Base-by-base conservation (phyloP, 2,888 invertebrate genomes). In the Tipula vernalis region DNA sequence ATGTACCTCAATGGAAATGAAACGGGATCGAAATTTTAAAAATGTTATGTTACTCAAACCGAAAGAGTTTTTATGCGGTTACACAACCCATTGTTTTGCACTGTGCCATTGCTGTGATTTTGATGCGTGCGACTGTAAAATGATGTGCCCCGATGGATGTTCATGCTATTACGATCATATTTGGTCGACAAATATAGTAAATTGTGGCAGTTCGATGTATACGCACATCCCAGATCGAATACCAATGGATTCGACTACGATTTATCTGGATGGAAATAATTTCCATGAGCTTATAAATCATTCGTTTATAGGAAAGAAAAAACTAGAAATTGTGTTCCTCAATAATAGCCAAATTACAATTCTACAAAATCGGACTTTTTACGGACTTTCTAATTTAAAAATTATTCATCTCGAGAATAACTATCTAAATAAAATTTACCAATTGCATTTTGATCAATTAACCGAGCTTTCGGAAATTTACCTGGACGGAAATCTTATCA, bases 61-160 rank as follows among this genome's bases (percentile, higher is more conserved):
- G 86, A 93, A 94, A 89, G 91, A 92, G 89, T 96, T 96, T 92
- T 93, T 96, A 89, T 96, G 96, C 91, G 94, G 94, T 88, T 96
- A 96, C 92, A 94, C 95, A 89, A 94, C 95, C 87, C 96, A 96
- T 91, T 97, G 97, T 92, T 96, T 96, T 92, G 94, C 96, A 87
- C 92, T 96, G 88, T 97, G 97, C 91, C 96, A 96, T 92, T 97
- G 97, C 92, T 97, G 97, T 92, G 96, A 96, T 90, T 97, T 96
- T 93, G 96, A 96, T 91, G 96, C 96, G 88, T 97, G 97, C 92
- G 97, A 97, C 92, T 97, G 97, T 92, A 96, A 96, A 93, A 96
- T 96, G 95, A 96, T 96, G 89, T 97, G 97, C 91, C 97, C 97
- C 88, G 94, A 94, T 91, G 95, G 95, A 91, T 97, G 97, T 91